Percentiles rank a stretch among this genome's conserved stretches.
phyloP scores from a whole-genome alignment of 2,888 invertebrate species.

The Leucoptera coffeella region DNA sequence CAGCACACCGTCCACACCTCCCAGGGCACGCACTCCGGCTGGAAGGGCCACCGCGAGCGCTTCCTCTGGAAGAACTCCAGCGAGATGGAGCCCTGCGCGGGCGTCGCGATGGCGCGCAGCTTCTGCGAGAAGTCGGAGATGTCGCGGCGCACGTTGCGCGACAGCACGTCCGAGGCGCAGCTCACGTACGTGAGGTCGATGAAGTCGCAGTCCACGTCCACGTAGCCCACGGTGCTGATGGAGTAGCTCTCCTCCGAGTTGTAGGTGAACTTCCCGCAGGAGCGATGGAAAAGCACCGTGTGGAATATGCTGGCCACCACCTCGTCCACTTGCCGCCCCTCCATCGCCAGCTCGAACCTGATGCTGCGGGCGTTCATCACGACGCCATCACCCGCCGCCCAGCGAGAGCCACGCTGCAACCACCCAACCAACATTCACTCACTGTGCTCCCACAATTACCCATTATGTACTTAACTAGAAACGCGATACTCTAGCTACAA shows the following conservation, averaged over 20 bases:
- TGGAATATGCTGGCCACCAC: slow-evolving; percentile 88
- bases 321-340: slow-evolving; percentile 88
- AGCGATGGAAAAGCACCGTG: slow-evolving; percentile 85
- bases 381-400: slow-evolving; percentile 24
- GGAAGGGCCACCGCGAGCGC: slow-evolving; percentile 84
- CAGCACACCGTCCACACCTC: slow-evolving; percentile 96
- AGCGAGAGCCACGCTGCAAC: neutral
- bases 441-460: too few species aligned
- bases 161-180: slow-evolving; percentile 77
- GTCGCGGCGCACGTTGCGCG: slow-evolving; percentile 65
- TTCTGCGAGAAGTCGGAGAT: slow-evolving; percentile 75
- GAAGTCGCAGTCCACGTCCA: slow-evolving; percentile 96
- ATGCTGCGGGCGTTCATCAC: slow-evolving; percentile 77
- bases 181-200: slow-evolving; percentile 97
- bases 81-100: slow-evolving; percentile 79
- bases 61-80: slow-evolving; percentile 94
- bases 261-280: slow-evolving; percentile 90
- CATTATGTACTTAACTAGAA: too few species aligned
- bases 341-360: slow-evolving; percentile 76
- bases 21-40: slow-evolving; percentile 92
- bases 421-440: too few species aligned
- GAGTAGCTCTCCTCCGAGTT: slow-evolving; percentile 92
- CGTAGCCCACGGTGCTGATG: slow-evolving; percentile 91
- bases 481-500: too few species aligned
- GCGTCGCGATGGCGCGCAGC: slow-evolving; percentile 51